Conservation (phyloP, 2,888 invertebrate species). For the Salticus scenicus region DNA sequence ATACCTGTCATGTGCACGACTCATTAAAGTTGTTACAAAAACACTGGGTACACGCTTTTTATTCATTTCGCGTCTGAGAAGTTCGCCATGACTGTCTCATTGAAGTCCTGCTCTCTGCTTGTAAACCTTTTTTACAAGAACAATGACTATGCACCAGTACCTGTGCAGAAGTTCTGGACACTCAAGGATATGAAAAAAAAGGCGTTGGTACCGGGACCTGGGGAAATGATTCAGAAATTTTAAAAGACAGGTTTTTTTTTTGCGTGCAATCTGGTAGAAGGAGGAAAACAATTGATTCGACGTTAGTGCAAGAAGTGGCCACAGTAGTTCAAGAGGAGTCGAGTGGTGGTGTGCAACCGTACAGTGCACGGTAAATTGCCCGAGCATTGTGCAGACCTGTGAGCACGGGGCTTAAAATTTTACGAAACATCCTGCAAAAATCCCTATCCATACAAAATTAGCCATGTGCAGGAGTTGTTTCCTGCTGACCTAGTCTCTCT, state of each 20-base stretch:
- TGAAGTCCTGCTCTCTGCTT: too few species aligned
- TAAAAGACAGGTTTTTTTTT: conserved; percentile 6
- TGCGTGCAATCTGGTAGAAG: conserved; percentile 1
- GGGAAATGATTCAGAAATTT: conserved; percentile 16
- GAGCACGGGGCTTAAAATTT: not conserved
- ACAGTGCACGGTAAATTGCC: conserved; percentile 9
- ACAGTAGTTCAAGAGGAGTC: not conserved
- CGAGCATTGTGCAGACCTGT: conserved; percentile 10
- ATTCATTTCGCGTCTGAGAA: not conserved
- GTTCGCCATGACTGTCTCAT: not conserved
- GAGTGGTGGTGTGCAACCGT: not conserved
- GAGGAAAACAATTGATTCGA: not conserved
- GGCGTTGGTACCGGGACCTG: not conserved
- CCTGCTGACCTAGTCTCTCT: not conserved
- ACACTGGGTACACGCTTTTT: not conserved
- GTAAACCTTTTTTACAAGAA: too few species aligned
- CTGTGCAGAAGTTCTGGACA: not conserved
- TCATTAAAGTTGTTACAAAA: not conserved
- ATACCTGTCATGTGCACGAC: not conserved
- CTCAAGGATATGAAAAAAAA: conserved; percentile 11
- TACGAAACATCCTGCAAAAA: not conserved
- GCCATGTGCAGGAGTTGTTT: not conserved
- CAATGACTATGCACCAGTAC: not conserved
- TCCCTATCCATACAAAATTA: not conserved
- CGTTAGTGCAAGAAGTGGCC: not conserved